Base-by-base conservation (phyloP, 2,888 invertebrate species). In the Lutraria lutraria region DNA sequence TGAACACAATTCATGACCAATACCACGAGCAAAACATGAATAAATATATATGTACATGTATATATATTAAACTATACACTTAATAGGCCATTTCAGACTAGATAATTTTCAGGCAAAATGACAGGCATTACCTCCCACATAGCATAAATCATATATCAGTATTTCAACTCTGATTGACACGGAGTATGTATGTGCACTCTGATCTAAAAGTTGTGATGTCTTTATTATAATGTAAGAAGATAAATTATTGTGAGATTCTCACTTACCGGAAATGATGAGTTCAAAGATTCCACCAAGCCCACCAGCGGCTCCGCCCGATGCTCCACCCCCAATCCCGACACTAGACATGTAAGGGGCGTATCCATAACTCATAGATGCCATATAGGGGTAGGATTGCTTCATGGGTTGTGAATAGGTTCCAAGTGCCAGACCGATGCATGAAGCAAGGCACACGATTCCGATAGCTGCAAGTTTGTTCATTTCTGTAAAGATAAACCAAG, bases 381-480 rank as follows among this genome's bases (percentile, higher is more conserved):
- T 68, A 8, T 68, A 25, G n/a, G 63, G 63, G 63, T 68, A 25
- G 8, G 63, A n/a, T 25, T 68, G 63, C 25, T 21, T 25, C 25
- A n/a, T 68, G 21, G 21, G 63, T 3, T 68, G 6, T 68, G 63
- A 12, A 25, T 25, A 68, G 0, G 63, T 68, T 68, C 63, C 63
- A 12, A 68, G 63, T 25, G 63, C 63, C 63, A 68, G 12, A 68
- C 63, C 63, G 25, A 68, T 68, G 25, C 63, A 68, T n/a, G 63
- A 68, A 25, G 25, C 63, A n/a, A 68, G 25, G 8, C 63, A 68
- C 63, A 68, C 63, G 25, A 68, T 68, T 8, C 12, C 63, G 63
- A 68, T 68, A 68, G 63, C n/a, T 68, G 25, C 63, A 25, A 68
- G 25, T n/a, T 68, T 68, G 63, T 68, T 68, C 63, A 68, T 68